Evolutionary conservation across 1,140 invertebrate species (phyloP), one percentile per base, ranked within the genome.

Genomic region (Hypsibius dujardini): DNA sequence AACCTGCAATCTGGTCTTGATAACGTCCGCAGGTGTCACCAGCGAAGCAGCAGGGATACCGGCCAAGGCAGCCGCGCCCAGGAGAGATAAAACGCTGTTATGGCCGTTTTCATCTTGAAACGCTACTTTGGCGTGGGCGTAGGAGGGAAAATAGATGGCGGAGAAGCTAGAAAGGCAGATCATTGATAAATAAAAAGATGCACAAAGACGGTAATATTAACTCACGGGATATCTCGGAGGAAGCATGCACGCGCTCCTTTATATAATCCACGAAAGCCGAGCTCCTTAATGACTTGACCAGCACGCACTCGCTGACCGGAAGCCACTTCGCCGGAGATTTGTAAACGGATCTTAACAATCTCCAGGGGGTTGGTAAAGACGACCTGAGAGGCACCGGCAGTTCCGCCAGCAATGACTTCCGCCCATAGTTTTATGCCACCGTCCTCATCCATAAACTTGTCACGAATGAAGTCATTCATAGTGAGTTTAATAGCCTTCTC

Each of bases 401-500:
- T 92, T 71, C 83, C 92, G 73, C 95, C 95, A 73, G 95, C 90
- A 14, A 96, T 70, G 72, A 95, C 85, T 85, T 98, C 95, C 45
- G 85, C 87, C 76, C 84, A 88, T 0, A 93, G 71, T 1, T 89
- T 84, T 71, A 98, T 85, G 75, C 87, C 86, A 71, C 91, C 90
- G 75, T 92, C 89, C 77, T 90, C 90, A 76, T 90, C 87, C 78
- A 87, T 89, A 40, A 96, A 85, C 79, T 96, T 96, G 80, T 98
- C 95, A 72, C 95, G 85, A 47, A 98, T 87, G 45, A 96, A 86
- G 81, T 96, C 93, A 80, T 96, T 96, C 72, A 90, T 83, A 47
- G 94, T 98, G 47, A 98, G 82, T 80, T 99, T 99, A 73, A 98
- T 98, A 75, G 96, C 96, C 81, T 99, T 99, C 78, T 99, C 96